Evolutionary conservation across 2,888 invertebrate species (phyloP).

Genomic region (Xestoiulus laeticollis): DNA sequence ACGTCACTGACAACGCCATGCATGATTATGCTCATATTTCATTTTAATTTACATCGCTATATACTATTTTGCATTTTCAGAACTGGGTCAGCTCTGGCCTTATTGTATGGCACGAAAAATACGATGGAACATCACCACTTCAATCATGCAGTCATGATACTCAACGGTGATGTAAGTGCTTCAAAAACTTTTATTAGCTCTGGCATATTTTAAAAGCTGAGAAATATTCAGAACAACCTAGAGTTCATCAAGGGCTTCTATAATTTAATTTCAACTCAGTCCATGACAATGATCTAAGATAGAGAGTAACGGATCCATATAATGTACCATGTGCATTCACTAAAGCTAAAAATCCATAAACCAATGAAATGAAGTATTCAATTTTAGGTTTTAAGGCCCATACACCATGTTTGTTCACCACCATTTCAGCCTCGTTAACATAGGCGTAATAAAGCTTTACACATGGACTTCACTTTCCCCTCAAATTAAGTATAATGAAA

Average conservation of each 20-base stretch:
- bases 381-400: not conserved
- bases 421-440: not conserved
- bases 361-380: not conserved
- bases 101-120: slow-evolving; percentile 69
- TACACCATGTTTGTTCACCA: not conserved
- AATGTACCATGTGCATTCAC: too few relatives aligned
- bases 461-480: not conserved
- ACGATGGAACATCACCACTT: slow-evolving; percentile 74
- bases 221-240: not conserved
- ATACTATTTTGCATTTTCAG: slow-evolving; percentile 60
- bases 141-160: slow-evolving; percentile 72
- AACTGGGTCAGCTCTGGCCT: slow-evolving; percentile 67
- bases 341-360: too few relatives aligned
- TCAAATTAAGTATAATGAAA: slow-evolving; percentile 32
- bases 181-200: not conserved
- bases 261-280: not conserved
- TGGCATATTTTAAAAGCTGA: not conserved
- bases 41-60: not conserved
- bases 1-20: not conserved
- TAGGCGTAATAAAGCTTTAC: not conserved
- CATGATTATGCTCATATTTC: not conserved
- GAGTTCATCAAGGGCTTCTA: too few relatives aligned
- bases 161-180: slow-evolving; percentile 67
- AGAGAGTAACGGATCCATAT: not conserved
- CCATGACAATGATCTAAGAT: not conserved